phyloP scores from a whole-genome alignment of 2,797 vertebrate genomes.

The Masticophis lateralis region DNA sequence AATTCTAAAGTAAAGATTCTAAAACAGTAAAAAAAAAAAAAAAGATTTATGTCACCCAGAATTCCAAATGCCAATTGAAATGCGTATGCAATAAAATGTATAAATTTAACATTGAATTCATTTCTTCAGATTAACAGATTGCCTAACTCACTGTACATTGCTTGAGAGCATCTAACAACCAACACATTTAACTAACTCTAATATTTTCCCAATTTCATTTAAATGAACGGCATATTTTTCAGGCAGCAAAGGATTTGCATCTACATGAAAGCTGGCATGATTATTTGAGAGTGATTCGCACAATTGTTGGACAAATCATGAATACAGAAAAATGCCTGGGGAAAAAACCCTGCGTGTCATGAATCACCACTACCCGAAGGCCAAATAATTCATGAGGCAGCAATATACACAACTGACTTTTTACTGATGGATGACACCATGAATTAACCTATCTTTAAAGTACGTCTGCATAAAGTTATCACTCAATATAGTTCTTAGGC shows the following conservation, averaged over 20 bases:
- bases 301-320: not conserved
- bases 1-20: not conserved
- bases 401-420: not conserved
- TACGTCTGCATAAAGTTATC: not conserved
- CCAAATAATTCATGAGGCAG: not conserved
- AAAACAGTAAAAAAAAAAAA: not conserved
- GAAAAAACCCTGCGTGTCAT: not conserved
- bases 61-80: not conserved
- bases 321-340: not conserved
- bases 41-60: not conserved
- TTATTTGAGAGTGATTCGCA: not conserved
- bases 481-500: not conserved
- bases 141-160: not conserved
- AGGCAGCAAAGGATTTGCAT: not conserved
- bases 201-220: not conserved
- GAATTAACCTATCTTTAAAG: not conserved
- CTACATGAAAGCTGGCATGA: not conserved
- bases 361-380: not conserved
- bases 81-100: not conserved
- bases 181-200: not conserved
- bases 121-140: not conserved
- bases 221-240: not conserved
- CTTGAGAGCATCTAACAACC: not conserved
- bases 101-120: not conserved
- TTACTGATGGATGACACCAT: not conserved